Conservation (phyloP, 2,113 vertebrate species). For the Gnathonemus echidnorhynchus region DNA sequence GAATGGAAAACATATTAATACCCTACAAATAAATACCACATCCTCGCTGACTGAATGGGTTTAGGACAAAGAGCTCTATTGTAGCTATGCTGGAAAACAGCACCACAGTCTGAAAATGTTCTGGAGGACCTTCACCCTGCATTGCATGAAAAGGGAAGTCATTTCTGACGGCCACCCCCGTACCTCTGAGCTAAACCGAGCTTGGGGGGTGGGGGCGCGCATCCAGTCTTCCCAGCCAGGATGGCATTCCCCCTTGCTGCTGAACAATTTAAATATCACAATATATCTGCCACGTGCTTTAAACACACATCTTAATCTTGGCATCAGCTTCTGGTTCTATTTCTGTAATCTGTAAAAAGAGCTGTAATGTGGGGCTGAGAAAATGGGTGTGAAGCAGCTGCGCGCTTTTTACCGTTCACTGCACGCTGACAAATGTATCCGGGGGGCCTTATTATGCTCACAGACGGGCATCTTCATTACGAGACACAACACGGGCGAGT, state of each 20-base stretch:
- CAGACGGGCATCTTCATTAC: neutral
- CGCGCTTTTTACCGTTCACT: neutral
- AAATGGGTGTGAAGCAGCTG: neutral
- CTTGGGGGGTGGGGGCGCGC: neutral
- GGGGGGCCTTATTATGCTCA: neutral
- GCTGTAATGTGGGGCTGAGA: neutral
- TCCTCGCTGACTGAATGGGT: neutral
- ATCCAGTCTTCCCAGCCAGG: neutral
- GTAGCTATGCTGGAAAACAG: conserved; percentile 41
- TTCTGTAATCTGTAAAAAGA: neutral
- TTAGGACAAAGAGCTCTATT: neutral
- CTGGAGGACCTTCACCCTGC: neutral
- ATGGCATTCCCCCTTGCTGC: neutral
- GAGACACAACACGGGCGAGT: neutral
- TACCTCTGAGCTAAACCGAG: neutral
- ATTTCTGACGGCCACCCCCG: neutral
- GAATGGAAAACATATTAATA: neutral
- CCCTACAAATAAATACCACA: neutral
- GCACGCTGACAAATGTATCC: neutral
- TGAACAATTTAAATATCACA: neutral
- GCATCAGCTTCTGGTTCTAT: neutral
- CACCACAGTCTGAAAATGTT: conserved; percentile 34
- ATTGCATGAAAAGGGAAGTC: neutral
- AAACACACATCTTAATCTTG: neutral
- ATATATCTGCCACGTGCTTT: neutral